These are phyloP conservation scores for Spodoptera littoralis DNA, from an alignment of 2,888 invertebrate genomes.

Conservation along the genomic window DNA sequence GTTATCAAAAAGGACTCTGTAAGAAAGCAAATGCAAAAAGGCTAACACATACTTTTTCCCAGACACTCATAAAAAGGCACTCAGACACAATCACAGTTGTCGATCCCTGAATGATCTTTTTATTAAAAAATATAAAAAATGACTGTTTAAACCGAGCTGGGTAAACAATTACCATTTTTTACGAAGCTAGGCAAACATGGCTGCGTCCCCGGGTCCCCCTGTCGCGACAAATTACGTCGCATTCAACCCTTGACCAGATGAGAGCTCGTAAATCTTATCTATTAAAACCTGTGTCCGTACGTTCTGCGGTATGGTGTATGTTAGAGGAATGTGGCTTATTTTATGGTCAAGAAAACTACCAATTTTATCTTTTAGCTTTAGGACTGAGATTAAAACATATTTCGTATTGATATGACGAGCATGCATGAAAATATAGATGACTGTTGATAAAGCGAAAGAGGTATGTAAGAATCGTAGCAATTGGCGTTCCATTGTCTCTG, in stretches of 20 bases:
- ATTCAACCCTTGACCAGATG: conserved; percentile 80
- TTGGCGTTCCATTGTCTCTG: too few species aligned
- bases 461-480: too few species aligned
- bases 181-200: conserved; percentile 52
- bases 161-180: conserved; percentile 56
- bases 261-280: conserved; percentile 81
- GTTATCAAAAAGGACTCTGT: too few species aligned
- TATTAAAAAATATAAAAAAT: conserved; percentile 37
- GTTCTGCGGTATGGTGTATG: conserved; percentile 45
- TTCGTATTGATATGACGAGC: too few species aligned
- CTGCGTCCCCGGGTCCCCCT: conserved; percentile 54
- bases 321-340: neutral
- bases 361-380: too few species aligned
- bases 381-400: too few species aligned
- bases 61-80: conserved; percentile 3
- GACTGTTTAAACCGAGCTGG: conserved; percentile 46
- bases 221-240: conserved; percentile 76
- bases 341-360: too few species aligned
- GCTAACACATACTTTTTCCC: too few species aligned
- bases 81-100: conserved; percentile 30
- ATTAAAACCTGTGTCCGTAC: conserved; percentile 73
- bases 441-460: too few species aligned
- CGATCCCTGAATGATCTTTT: conserved; percentile 31
- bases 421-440: too few species aligned
- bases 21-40: too few species aligned